These are phyloP conservation scores for Mimas tiliae DNA, from an alignment of 2,888 invertebrate genomes.

Conservation along the genomic window DNA sequence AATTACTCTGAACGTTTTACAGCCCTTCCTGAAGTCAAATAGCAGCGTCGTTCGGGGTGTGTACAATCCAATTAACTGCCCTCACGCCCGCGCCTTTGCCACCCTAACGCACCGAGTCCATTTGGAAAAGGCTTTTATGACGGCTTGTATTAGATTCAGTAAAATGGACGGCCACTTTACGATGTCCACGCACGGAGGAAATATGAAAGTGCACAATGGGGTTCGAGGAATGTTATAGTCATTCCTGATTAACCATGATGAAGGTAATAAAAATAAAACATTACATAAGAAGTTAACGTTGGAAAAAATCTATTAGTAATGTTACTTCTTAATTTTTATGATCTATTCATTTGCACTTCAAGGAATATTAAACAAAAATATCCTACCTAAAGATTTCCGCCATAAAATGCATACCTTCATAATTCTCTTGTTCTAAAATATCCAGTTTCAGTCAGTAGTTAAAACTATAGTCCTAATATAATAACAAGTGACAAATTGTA, in stretches of 20 bases:
- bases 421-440: neutral
- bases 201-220: neutral
- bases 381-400: too few relatives aligned
- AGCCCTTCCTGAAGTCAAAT: slow-evolving; percentile 17
- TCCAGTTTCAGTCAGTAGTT: neutral
- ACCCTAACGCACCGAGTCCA: slow-evolving; percentile 41
- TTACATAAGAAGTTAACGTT: neutral
- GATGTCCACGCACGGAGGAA: slow-evolving; percentile 41
- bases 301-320: neutral
- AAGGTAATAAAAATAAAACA: neutral
- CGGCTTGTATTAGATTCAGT: slow-evolving; percentile 39
- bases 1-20: slow-evolving; percentile 16
- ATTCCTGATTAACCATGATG: neutral
- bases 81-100: slow-evolving; percentile 41
- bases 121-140: slow-evolving; percentile 40
- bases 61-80: slow-evolving; percentile 54
- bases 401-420: too few relatives aligned
- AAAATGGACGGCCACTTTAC: slow-evolving; percentile 34
- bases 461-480: too few relatives aligned
- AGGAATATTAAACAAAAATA: neutral
- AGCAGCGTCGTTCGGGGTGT: slow-evolving; percentile 38
- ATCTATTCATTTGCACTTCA: too few relatives aligned
- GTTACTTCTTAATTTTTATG: too few relatives aligned
- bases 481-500: neutral
- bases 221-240: neutral